Evolutionary conservation across 2,113 vertebrate species (phyloP).

Genomic region (Coreoperca whiteheadi): DNA sequence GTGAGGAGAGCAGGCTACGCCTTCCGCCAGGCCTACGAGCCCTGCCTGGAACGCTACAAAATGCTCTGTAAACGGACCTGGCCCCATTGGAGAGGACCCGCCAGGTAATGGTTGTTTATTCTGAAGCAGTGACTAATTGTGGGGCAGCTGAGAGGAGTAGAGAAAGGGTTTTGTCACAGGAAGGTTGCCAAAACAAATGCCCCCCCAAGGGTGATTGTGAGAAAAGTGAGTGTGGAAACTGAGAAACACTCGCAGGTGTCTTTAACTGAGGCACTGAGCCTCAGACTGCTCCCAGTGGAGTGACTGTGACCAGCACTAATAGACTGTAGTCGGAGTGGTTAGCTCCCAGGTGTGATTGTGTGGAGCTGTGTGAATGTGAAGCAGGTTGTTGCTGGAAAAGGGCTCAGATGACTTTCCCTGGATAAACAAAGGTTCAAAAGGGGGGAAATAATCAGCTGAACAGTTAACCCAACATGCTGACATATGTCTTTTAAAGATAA

Average conservation of each 20-base stretch:
- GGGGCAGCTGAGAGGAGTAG: neutral
- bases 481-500: neutral
- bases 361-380: slow-evolving; percentile 43
- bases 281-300: slow-evolving; percentile 38
- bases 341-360: slow-evolving; percentile 62
- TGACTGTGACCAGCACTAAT: slow-evolving; percentile 57
- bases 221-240: slow-evolving; percentile 32
- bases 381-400: slow-evolving; percentile 18
- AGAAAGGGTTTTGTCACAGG: neutral
- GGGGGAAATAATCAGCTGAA: neutral
- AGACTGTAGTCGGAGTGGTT: slow-evolving; percentile 40
- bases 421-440: neutral
- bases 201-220: slow-evolving; percentile 33
- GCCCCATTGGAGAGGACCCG: slow-evolving; percentile 95
- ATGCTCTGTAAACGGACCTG: slow-evolving; percentile 98
- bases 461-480: neutral
- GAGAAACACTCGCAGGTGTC: slow-evolving; percentile 31
- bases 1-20: slow-evolving; percentile 96
- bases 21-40: slow-evolving; percentile 94
- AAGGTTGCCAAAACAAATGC: slow-evolving; percentile 44
- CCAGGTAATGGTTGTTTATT: slow-evolving; percentile 85
- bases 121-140: slow-evolving; percentile 11
- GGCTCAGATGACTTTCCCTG: neutral
- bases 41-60: slow-evolving; percentile 97
- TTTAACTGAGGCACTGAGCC: slow-evolving; percentile 43